Conservation (phyloP, 2,113 vertebrate genomes). For the Gymnobelideus leadbeateri region DNA sequence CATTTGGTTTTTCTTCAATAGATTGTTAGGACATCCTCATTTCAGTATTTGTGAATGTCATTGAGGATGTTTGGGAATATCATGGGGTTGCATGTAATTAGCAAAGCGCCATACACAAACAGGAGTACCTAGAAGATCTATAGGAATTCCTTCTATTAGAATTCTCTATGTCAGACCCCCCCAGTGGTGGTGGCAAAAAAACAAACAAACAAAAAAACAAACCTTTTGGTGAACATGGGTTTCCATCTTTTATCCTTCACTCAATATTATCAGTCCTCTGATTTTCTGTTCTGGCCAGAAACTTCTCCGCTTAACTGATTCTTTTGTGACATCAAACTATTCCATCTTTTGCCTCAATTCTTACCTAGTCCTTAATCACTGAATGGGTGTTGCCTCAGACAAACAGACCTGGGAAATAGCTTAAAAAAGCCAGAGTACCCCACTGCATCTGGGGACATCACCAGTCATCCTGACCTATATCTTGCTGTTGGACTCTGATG, state of each 20-base stretch:
- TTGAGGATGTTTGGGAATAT: neutral
- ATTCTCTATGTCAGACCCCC: neutral
- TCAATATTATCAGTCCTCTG: neutral
- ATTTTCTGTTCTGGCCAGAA: no score
- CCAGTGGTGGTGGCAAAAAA: neutral
- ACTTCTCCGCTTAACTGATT: no score
- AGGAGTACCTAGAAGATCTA: neutral
- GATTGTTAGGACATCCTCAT: neutral
- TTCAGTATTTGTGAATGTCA: neutral
- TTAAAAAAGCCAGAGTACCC: no score
- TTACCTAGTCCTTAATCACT: no score
- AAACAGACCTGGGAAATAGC: no score
- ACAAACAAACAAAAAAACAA: neutral
- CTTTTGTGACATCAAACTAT: no score
- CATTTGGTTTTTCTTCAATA: neutral
- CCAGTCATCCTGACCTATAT: no score
- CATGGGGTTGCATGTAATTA: neutral
- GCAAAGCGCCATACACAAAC: neutral
- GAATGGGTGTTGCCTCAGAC: no score
- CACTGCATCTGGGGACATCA: no score
- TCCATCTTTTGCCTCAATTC: no score
- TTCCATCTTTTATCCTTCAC: neutral
- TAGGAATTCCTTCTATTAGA: neutral
- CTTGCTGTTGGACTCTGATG: no score
- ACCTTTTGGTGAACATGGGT: neutral